These are phyloP conservation scores for Habropoda laboriosa DNA, from an alignment of 1,140 invertebrate species.

Conservation along the genomic window DNA sequence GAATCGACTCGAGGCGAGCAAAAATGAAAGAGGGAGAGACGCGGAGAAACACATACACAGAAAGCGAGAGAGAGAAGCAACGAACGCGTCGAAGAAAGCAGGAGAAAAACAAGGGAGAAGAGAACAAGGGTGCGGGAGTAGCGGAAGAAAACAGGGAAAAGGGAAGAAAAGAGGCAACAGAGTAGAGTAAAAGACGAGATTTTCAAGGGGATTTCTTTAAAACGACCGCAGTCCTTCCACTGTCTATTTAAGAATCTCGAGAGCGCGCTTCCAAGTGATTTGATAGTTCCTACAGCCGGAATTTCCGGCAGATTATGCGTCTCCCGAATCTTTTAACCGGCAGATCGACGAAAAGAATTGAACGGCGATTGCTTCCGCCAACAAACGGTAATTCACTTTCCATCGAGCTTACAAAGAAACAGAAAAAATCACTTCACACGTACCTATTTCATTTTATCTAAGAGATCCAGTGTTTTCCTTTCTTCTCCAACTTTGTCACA, in stretches of 20 bases:
- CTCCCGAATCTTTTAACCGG: neutral
- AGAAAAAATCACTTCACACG: too few species aligned
- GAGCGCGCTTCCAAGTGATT: constrained; percentile 24
- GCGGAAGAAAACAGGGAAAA: neutral
- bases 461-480: too few species aligned
- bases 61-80: neutral
- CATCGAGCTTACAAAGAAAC: neutral
- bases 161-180: too few species aligned
- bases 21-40: neutral
- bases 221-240: constrained; percentile 29
- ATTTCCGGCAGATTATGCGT: constrained; percentile 13
- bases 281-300: constrained; percentile 11
- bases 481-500: too few species aligned
- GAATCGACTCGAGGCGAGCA: constrained; percentile 24
- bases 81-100: neutral
- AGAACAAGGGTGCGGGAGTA: neutral
- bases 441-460: too few species aligned
- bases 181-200: constrained; percentile 5
- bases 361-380: neutral
- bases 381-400: neutral
- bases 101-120: neutral
- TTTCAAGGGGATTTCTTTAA: constrained; percentile 49
- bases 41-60: neutral
- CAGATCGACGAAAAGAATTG: constrained; percentile 33
- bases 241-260: constrained; percentile 16